These are phyloP conservation scores for Saturnia japonica DNA, from an alignment of 2,888 invertebrate genomes.

Conservation along the genomic window DNA sequence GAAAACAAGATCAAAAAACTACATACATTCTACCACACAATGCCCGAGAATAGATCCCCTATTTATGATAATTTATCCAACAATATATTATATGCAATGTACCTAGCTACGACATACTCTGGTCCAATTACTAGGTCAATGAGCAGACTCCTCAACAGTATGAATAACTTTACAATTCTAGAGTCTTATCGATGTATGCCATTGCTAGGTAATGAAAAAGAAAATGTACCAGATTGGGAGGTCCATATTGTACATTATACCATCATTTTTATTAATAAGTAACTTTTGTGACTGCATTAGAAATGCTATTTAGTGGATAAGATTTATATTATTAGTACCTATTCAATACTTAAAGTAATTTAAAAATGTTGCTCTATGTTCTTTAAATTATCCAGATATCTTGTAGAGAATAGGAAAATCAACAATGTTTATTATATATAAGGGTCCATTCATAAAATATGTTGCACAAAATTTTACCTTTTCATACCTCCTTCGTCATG, in stretches of 20 bases:
- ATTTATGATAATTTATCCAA: conserved; percentile 29
- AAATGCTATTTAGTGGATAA: not conserved
- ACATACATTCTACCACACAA: not conserved
- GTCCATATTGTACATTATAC: conserved; percentile 62
- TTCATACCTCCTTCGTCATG: too few relatives aligned
- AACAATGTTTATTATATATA: not conserved
- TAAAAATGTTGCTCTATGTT: not conserved
- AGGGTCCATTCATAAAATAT: too few relatives aligned
- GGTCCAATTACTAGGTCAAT: conserved; percentile 52
- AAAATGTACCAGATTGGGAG: conserved; percentile 61
- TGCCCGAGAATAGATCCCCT: conserved; percentile 26
- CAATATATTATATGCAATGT: conserved; percentile 16
- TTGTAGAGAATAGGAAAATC: not conserved
- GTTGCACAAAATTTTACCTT: too few relatives aligned
- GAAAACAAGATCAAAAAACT: conserved; percentile 38
- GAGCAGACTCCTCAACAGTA: conserved; percentile 37
- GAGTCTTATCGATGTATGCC: conserved; percentile 72
- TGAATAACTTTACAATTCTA: conserved; percentile 51
- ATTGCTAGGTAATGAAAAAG: conserved; percentile 60
- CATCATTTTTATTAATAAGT: conserved; percentile 48
- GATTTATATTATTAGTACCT: not conserved
- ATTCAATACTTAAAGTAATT: not conserved
- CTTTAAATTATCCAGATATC: not conserved
- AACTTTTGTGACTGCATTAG: not conserved
- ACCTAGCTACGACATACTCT: conserved; percentile 6